Conservation (phyloP, 2,797 vertebrate genomes). For the Alca torda region DNA sequence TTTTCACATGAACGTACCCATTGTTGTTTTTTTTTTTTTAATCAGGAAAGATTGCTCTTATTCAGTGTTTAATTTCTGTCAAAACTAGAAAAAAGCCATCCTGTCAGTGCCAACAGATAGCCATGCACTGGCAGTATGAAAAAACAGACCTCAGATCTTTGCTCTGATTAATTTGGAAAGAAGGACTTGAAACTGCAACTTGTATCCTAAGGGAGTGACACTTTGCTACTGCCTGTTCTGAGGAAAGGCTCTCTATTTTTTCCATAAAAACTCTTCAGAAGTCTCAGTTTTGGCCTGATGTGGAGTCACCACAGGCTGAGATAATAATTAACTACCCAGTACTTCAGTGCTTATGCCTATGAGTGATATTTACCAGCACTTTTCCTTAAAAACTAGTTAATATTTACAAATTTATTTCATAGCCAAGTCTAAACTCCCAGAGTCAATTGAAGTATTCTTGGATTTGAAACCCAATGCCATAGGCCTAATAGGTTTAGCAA, state of each 20-base stretch:
- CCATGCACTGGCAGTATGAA: neutral
- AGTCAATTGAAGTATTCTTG: neutral
- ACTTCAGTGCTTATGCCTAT: neutral
- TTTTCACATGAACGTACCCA: neutral
- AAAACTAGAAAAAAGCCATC: neutral
- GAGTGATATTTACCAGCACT: neutral
- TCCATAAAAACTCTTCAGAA: neutral
- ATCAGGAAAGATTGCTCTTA: neutral
- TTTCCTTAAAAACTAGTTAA: neutral
- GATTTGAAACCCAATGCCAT: neutral
- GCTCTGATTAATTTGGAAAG: neutral
- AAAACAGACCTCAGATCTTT: neutral
- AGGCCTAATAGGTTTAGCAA: neutral
- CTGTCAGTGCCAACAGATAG: neutral
- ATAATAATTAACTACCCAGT: neutral
- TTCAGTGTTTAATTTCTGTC: neutral
- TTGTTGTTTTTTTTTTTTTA: neutral
- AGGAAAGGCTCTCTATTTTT: neutral
- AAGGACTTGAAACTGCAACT: neutral
- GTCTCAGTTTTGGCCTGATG: neutral
- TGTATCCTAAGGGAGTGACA: neutral
- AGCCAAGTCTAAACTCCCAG: neutral
- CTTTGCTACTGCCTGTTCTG: neutral
- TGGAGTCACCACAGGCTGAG: neutral
- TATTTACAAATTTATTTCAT: neutral